Conservation (phyloP, 2,797 vertebrate genomes). For the Pelochelys cantorii region DNA sequence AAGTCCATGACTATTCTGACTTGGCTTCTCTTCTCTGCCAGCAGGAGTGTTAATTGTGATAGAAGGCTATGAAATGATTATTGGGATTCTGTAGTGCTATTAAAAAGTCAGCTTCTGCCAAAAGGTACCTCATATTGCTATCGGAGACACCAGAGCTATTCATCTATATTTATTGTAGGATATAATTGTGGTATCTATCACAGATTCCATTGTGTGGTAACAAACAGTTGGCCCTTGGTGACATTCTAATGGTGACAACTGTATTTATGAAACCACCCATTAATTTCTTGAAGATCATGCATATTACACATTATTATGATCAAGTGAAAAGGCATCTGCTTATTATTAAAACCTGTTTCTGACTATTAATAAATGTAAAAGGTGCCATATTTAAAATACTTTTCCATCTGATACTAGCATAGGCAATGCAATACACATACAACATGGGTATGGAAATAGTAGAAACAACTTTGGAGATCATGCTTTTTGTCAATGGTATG, state of each 20-base stretch:
- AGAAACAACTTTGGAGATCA: not conserved
- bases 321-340: conserved; percentile 29
- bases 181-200: not conserved
- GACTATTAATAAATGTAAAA: not conserved
- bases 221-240: conserved; percentile 45
- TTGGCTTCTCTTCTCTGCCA: conserved; percentile 22
- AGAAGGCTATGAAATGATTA: conserved; percentile 45
- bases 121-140: not conserved
- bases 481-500: not conserved
- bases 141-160: conserved; percentile 42
- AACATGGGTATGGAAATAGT: not conserved
- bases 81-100: conserved; percentile 38
- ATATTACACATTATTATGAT: conserved; percentile 9
- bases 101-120: conserved; percentile 8
- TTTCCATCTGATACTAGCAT: not conserved
- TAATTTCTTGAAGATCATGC: conserved; percentile 25
- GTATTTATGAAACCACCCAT: not conserved
- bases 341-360: not conserved
- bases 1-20: not conserved
- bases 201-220: conserved; percentile 25
- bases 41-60: conserved; percentile 12
- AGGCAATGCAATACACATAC: not conserved
- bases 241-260: conserved; percentile 27
- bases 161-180: not conserved
- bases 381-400: not conserved